Evolutionary conservation across 2,113 vertebrate genomes (phyloP).

Genomic region (Odocoileus virginianus): DNA sequence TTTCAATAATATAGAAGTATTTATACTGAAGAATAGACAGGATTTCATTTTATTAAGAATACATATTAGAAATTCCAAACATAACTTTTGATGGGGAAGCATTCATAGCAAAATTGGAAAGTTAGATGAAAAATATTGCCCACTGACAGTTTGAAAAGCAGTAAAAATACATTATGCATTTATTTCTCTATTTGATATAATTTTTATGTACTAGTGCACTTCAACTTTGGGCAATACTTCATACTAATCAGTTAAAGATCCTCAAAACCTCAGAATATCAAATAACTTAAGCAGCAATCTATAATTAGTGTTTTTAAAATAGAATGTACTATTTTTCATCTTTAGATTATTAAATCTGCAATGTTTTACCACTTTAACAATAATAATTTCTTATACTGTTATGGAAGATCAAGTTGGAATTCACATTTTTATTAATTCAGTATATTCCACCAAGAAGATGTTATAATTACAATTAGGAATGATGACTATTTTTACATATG

Average conservation of each 20-base stretch:
- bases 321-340: background rate
- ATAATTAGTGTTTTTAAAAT: background rate
- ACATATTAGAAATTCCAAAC: background rate
- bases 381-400: background rate
- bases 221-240: background rate
- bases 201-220: background rate
- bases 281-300: background rate
- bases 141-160: background rate
- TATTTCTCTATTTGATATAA: background rate
- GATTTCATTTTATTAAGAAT: background rate
- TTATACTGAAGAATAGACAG: background rate
- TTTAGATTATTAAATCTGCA: background rate
- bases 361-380: background rate
- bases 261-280: background rate
- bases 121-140: background rate
- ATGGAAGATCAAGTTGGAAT: background rate
- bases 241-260: background rate
- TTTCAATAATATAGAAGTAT: background rate
- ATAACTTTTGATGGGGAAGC: background rate
- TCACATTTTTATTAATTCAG: background rate
- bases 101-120: background rate
- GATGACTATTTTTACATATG: background rate
- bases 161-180: background rate
- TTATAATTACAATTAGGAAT: background rate
- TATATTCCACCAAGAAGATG: background rate